Evolutionary conservation across 2,113 vertebrate species (phyloP), one percentile per base, ranked within the genome.

Genomic region (Cheilinus undulatus): DNA sequence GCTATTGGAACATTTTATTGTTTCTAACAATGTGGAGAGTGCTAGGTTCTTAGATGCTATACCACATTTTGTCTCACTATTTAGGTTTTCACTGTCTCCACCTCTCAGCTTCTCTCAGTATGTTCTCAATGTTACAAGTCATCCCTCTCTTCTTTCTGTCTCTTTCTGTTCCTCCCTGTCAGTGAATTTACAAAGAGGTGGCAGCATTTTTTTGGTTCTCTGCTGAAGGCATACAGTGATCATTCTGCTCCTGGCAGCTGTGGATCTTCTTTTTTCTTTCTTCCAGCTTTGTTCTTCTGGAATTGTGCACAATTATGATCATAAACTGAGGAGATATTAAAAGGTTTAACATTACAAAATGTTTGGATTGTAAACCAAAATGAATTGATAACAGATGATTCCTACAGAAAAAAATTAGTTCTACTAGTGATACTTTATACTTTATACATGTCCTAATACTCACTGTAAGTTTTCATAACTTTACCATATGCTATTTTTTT

Each of bases 21-120:
- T 45, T 42, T 17, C 43, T 50, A 32, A 46, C 3, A 58, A 64
- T 43, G 36, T 51, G 46, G 19, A 27, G 42, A 66, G 36, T 74
- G 57, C 50, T 50, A 54, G 50, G 26, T 57, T 30, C 20, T 15
- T 62, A 34, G 64, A 56, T 75, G 40, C 51, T 54, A 53, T 64
- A 51, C 13, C 38, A 81, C 20, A 3, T 45, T 77, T 68, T 76
- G 50, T 77, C 58, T 73, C 50, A 19, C 34, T 74, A 59, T 73
- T 54, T 23, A 38, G 43, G 36, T 69, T 24, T 54, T 75, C 61
- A 28, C 58, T 3, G 10, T 62, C 62, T 46, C 17, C 30, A 20
- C 10, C 34, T 51, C 32, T 34, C 32, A 11, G 8, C 32, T 2
- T 11, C 32, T 34, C 8, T 34, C 15, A 14, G 12, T 2, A 13